Conservation (phyloP, 2,113 vertebrate genomes). For the Leptobrachium leishanense region DNA sequence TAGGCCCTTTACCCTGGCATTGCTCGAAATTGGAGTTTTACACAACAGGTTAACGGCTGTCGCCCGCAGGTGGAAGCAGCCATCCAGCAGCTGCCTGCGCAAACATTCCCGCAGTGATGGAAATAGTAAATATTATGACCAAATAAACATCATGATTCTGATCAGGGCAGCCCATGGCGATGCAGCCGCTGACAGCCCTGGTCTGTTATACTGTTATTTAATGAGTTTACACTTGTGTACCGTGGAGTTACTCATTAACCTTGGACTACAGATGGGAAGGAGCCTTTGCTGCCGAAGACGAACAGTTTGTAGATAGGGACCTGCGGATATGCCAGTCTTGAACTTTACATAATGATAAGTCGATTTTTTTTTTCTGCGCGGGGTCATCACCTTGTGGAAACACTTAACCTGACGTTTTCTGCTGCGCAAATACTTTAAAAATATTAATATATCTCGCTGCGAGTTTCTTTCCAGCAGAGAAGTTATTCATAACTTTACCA, state of each 20-base stretch:
- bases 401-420: constrained; percentile 1
- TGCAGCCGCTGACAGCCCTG: constrained; percentile 51
- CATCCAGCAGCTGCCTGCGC: background rate
- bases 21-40: background rate
- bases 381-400: constrained; percentile 11
- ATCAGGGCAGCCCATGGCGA: constrained; percentile 54
- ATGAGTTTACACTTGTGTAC: constrained; percentile 65
- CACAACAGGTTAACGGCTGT: constrained; percentile 30
- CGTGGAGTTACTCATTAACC: constrained; percentile 65
- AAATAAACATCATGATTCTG: constrained; percentile 66
- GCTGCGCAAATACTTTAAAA: background rate
- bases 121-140: constrained; percentile 62
- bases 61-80: constrained; percentile 1
- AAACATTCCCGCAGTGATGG: constrained; percentile 61
- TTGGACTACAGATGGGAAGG: constrained; percentile 59
- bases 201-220: constrained; percentile 66
- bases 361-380: background rate
- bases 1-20: too few species aligned
- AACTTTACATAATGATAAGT: constrained; percentile 54
- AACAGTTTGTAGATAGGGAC: constrained; percentile 46
- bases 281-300: constrained; percentile 34
- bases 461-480: too few species aligned
- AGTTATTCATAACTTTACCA: too few species aligned
- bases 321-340: constrained; percentile 41
- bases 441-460: too few species aligned